These are phyloP conservation scores for Nasonia giraulti DNA, from an alignment of 1,140 invertebrate genomes.

Conservation along the genomic window DNA sequence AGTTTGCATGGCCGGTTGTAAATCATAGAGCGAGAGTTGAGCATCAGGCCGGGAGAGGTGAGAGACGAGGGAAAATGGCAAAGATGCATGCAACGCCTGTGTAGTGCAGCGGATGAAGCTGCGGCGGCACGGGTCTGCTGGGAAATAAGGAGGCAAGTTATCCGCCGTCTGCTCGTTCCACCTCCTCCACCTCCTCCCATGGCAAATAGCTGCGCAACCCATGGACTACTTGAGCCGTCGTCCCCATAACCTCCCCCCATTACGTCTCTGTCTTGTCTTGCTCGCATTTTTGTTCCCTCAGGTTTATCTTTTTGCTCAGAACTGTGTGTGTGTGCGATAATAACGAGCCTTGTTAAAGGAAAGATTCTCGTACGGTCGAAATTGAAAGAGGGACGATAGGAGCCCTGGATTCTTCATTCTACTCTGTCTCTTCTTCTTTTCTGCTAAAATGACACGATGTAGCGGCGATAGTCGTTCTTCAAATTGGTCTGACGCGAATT, in stretches of 20 bases:
- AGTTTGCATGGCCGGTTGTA: slow-evolving; percentile 63
- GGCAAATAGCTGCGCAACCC: slow-evolving; percentile 69
- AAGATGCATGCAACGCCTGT: slow-evolving; percentile 11
- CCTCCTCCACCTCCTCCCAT: slow-evolving; percentile 57
- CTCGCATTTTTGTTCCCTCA: not conserved
- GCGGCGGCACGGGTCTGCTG: slow-evolving; percentile 63
- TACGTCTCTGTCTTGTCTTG: slow-evolving; percentile 46
- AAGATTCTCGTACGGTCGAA: slow-evolving; percentile 19
- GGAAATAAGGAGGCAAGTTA: slow-evolving; percentile 74
- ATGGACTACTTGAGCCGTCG: slow-evolving; percentile 55
- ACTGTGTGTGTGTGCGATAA: slow-evolving; percentile 2
- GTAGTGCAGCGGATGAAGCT: not conserved
- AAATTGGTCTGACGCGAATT: too few species aligned
- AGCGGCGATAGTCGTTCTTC: not conserved
- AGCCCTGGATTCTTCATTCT: not conserved
- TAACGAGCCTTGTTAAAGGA: slow-evolving; percentile 28
- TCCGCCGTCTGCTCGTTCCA: slow-evolving; percentile 52
- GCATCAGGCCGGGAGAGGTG: slow-evolving; percentile 25
- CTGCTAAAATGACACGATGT: not conserved
- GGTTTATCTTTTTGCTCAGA: not conserved
- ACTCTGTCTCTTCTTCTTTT: not conserved
- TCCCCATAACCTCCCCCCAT: slow-evolving; percentile 49
- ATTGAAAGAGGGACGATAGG: slow-evolving; percentile 5
- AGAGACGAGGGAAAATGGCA: slow-evolving; percentile 12
- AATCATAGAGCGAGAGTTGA: slow-evolving; percentile 67